Base-by-base conservation (phyloP, 2,113 vertebrate species). In the Neopipo cinnamomea region DNA sequence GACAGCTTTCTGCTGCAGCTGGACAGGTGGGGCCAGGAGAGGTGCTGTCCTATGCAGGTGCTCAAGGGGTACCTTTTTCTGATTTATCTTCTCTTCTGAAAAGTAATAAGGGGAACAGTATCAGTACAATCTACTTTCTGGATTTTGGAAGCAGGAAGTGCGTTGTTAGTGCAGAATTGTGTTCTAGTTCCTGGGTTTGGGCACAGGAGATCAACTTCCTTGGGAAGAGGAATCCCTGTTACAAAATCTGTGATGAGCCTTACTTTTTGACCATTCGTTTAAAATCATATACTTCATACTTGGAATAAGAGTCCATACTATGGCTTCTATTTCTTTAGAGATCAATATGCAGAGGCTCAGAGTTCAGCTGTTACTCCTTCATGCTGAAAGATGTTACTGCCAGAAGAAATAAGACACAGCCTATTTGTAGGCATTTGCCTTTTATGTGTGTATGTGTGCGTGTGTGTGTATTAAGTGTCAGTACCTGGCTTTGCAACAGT, bases 301-400 rank as follows among this genome's bases (percentile, higher is more conserved):
- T 85, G 41, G 23, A 78, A 23, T 37, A 10, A 59, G 14, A 72
- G 16, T n/a, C 47, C 18, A 19, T 67, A 52, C 52, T 31, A 68
- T 37, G 33, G 18, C 21, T 65, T 87, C 20, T 76, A 82, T 84
- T 65, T 68, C 47, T 70, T 78, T 52, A 56, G n/a, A 68, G 81
- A 61, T n/a, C 53, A 89, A 12, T 6, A 35, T 8, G 49, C 25
- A 62, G 66, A 79, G 47, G 44, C 41, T 81, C 35, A 59, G 55
- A 86, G 55, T 35, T 47, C 82, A 95, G 31, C 42, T 92, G 31
- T 52, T 91, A 66, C 53, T 75, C 49, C 39, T 53, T 66, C 21
- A 11, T 39, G 14, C 65, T 80, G 47, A 30, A 70, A 85, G 49
- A 62, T 0, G 1, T 24, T 52, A 24, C 21, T 76, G 28, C 46